Conservation (phyloP, 2,113 vertebrate genomes). For the Dolichotis patagonum region DNA sequence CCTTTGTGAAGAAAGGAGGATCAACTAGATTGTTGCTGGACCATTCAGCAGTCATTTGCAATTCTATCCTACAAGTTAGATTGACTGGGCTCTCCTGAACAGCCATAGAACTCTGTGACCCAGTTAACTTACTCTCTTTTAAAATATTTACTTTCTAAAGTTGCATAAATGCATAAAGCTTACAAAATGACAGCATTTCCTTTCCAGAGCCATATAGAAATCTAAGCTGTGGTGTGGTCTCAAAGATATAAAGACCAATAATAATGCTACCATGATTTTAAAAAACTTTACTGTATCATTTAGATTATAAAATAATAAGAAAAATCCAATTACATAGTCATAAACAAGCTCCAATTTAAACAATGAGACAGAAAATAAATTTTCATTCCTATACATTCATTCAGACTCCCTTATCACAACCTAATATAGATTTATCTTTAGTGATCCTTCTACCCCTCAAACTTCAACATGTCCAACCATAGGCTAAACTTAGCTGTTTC, state of each 20-base stretch:
- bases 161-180: neutral
- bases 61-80: neutral
- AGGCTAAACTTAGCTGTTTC: neutral
- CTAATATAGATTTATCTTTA: neutral
- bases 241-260: neutral
- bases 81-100: neutral
- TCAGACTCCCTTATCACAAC: neutral
- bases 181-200: neutral
- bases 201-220: neutral
- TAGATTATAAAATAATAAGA: conserved; percentile 35
- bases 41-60: neutral
- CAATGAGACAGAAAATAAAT: neutral
- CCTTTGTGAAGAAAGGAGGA: neutral
- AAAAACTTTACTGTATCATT: neutral
- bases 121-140: neutral
- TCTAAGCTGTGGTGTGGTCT: neutral
- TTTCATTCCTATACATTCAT: neutral
- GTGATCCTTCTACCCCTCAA: neutral
- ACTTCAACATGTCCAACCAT: neutral
- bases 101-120: neutral
- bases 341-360: neutral
- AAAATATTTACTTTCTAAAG: neutral
- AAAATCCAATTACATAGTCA: neutral
- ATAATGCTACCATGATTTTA: neutral
- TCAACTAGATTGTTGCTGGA: neutral